Conservation (phyloP, 2,797 vertebrate species). For the Sebastes hopkinsi region DNA sequence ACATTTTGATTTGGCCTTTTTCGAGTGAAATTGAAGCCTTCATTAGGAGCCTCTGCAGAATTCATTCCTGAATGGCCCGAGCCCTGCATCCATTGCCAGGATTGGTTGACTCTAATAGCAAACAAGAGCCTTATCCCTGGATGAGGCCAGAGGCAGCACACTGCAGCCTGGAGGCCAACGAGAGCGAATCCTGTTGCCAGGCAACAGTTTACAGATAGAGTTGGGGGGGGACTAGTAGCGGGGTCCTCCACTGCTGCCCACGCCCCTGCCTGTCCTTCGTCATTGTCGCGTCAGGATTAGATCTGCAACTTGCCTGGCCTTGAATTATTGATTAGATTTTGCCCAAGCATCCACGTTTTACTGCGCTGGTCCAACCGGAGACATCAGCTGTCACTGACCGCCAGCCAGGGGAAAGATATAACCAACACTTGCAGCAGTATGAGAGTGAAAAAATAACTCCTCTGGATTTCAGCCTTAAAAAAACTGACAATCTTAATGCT, state of each 20-base stretch:
- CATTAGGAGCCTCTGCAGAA: constrained; percentile 57
- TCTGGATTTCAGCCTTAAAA: constrained; percentile 1
- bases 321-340: constrained; percentile 69
- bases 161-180: constrained; percentile 78
- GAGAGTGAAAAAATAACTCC: not conserved
- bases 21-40: constrained; percentile 37
- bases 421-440: not conserved
- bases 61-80: constrained; percentile 44
- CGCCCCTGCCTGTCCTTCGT: constrained; percentile 65
- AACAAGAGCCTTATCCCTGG: constrained; percentile 65
- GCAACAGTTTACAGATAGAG: constrained; percentile 80
- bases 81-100: constrained; percentile 48
- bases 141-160: constrained; percentile 78
- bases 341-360: constrained; percentile 25
- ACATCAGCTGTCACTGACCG: constrained; percentile 10
- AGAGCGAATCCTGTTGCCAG: constrained; percentile 82
- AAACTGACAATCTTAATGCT: not conserved
- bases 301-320: constrained; percentile 61
- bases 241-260: constrained; percentile 72
- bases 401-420: not conserved
- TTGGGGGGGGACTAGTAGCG: constrained; percentile 35
- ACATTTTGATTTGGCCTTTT: constrained; percentile 12
- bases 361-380: constrained; percentile 8
- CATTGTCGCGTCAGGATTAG: constrained; percentile 67
- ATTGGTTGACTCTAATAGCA: constrained; percentile 64